These are phyloP conservation scores for Pristionchus maxplancki DNA, from an alignment of 2,888 invertebrate genomes.

Conservation along the genomic window DNA sequence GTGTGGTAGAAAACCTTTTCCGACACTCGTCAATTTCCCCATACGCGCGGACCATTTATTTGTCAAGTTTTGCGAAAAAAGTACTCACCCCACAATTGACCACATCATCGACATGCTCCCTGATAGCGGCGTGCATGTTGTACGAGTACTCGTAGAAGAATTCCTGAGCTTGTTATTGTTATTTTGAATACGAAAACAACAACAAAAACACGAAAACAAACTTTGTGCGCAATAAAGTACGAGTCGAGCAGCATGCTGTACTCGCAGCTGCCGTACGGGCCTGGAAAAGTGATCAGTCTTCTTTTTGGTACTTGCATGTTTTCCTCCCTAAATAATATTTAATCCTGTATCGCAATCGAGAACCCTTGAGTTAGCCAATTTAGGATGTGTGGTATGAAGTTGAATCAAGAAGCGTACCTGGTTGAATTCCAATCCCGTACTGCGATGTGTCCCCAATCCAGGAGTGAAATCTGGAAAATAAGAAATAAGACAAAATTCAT, in stretches of 20 bases:
- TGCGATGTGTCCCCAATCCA: not conserved
- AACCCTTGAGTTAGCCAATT: too few relatives aligned
- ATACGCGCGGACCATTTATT: too few relatives aligned
- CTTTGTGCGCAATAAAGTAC: not conserved
- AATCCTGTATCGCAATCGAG: too few relatives aligned
- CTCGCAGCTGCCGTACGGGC: not conserved
- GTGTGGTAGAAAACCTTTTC: not conserved
- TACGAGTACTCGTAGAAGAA: constrained; percentile 3
- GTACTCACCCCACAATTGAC: not conserved
- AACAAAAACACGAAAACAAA: not conserved
- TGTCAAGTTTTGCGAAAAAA: not conserved
- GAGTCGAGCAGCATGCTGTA: constrained; percentile 16
- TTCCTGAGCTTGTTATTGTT: not conserved
- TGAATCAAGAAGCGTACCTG: too few relatives aligned
- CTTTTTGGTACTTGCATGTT: too few relatives aligned
- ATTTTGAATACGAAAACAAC: too few relatives aligned
- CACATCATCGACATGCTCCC: not conserved
- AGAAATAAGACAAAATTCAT: too few relatives aligned
- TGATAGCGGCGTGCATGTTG: not conserved
- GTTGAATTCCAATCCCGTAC: not conserved
- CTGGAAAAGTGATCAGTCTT: too few relatives aligned
- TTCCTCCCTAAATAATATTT: too few relatives aligned
- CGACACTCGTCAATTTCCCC: too few relatives aligned
- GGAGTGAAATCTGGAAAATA: not conserved
- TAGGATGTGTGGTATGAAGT: too few relatives aligned